Evolutionary conservation across 2,113 vertebrate species (phyloP).

Genomic region (Thamnophis sirtalis): DNA sequence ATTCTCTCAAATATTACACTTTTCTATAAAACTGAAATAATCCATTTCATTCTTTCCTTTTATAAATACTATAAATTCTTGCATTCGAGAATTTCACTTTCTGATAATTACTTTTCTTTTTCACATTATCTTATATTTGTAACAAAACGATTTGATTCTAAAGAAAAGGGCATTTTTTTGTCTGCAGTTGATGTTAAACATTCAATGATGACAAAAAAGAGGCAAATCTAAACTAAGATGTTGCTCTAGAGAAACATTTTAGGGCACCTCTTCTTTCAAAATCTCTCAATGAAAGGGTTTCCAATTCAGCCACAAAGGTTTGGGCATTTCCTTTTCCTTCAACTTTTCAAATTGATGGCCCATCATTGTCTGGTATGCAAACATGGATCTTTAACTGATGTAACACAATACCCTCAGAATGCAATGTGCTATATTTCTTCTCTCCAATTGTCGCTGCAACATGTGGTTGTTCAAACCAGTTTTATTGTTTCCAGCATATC

Average conservation of each 20-base stretch:
- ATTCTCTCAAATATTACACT: neutral
- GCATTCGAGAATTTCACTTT: neutral
- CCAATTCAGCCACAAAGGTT: neutral
- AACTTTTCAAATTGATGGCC: neutral
- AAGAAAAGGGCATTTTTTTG: neutral
- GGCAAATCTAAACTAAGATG: neutral
- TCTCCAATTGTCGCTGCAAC: rapidly evolving
- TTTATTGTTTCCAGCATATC: slow-evolving; percentile 80
- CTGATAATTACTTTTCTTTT: neutral
- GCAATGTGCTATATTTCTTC: rapidly evolving
- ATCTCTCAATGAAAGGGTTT: neutral
- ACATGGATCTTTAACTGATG: neutral
- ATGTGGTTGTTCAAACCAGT: slow-evolving; percentile 66
- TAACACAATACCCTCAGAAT: neutral
- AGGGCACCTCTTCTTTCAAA: neutral
- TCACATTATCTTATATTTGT: neutral
- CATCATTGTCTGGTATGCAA: neutral
- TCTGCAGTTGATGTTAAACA: neutral
- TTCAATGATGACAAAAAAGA: neutral
- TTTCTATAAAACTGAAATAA: neutral
- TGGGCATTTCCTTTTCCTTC: neutral
- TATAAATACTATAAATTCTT: neutral
- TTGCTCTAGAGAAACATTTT: neutral
- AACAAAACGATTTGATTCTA: neutral
- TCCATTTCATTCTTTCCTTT: neutral